Base-by-base conservation (phyloP, 2,797 vertebrate genomes). In the Acridotheres tristis region DNA sequence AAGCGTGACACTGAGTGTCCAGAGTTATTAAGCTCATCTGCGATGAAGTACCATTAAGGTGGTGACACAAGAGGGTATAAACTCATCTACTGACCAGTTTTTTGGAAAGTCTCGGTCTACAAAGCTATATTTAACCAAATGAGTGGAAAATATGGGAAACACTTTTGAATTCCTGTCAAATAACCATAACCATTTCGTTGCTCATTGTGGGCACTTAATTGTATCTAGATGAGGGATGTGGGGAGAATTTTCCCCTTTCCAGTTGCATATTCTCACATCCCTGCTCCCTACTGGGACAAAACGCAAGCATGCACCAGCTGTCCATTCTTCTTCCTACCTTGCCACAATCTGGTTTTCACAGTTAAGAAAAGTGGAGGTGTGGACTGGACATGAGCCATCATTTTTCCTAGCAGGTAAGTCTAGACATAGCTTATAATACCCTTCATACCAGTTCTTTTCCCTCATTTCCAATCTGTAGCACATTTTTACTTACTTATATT, bases 391-490 rank as follows among this genome's bases (percentile, higher is more conserved):
- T 6, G 5, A 93, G 84, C 93, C 93, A 95, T 87, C 86, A 61
- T 88, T 95, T 93, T 95, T 93, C 84, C 90, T 92, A 90, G 90
- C 88, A 94, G 94, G 95, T 96, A 95, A 96, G 92, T 95, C 95
- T 96, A 95, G 95, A 95, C 92, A 86, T 50, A 87, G 86, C 71
- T 81, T 92, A 38, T 91, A 96, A 92, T 81, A 93, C 40, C 16
- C 76, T 83, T 92, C 84, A 85, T 94, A 92, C 55, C 43, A 63
- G 19, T 69, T 83, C 58, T 79, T 47, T 90, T 95, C 69, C 36
- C 62, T 88, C 43, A 55, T 90, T 96, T 91, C 63, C 79, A 94
- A 86, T 67, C 69, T 53, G 51, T 14, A 93, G 48, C 51, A 79
- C 12, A 15, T 93, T 92, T 93, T 93, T 66, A 71, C 62, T 77